Evolutionary conservation across 2,797 vertebrate species (phyloP), one percentile per base, ranked within the genome.

Genomic region (Pseudomugil tenellus): DNA sequence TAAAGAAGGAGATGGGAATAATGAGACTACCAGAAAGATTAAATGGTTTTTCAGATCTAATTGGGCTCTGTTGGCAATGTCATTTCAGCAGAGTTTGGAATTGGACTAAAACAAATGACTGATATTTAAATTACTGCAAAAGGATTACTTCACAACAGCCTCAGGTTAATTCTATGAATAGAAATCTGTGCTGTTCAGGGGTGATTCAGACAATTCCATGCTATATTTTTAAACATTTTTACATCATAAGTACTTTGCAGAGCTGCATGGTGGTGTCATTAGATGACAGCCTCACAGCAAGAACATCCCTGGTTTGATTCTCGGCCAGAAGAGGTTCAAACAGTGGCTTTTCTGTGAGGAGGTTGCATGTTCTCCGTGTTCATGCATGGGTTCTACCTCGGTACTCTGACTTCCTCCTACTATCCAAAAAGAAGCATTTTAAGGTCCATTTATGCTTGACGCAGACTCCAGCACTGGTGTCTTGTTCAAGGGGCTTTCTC

Each of bases 1-100:
- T 89, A 81, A 84, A 77, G 89, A 91, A 94, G 89, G 88, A 76
- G 90, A 93, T 89, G 63, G 48, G 74, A 92, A 92, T 91, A 93
- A 91, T 89, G 86, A 93, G 93, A 87, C 90, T 83, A 83, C 89
- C 80, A 71, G 79, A 87, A 86, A 72, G 59, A 77, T 82, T 37
- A 80, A 69, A 79, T 74, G 69, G 58, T 59, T 35, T 72, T 58
- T 70, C 56, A 74, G 84, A 69, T 81, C 76, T 86, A 67, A n/a
- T 67, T 70, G 63, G 79, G 37, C 41, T 23, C 51, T 3, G 69
- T 34, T 63, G 54, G 29, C 46, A 6, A 2, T 21, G 28, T 6
- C 17, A 69, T 17, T 71, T 75, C 68, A 79, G 71, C 77, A 74
- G 56, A 72, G 58, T 12, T 29, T 75, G 64, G 77, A 80, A 83